Evolutionary conservation across 2,113 vertebrate species (phyloP), one percentile per base, ranked within the genome.

Genomic region (Esox niger): DNA sequence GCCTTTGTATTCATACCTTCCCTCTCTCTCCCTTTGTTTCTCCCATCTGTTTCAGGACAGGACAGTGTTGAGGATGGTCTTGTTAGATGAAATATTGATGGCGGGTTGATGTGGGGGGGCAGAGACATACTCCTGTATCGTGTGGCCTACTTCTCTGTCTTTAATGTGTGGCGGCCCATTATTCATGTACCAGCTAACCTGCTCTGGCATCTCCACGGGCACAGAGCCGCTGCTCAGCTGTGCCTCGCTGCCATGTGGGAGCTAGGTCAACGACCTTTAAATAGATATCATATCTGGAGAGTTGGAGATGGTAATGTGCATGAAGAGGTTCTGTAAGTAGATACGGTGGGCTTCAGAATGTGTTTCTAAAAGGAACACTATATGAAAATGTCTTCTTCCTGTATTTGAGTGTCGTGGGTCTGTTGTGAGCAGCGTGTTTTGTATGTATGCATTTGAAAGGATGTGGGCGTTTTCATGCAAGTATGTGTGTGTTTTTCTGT

Each of bases 1-100:
- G 62, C 58, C 69, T 31, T 23, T 66, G 54, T 74, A 38, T 76
- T 69, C 78, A 31, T 57, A 30, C 43, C 61, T 55, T 66, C 32
- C 64, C 69, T 63, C 58, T 73, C 69, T 62, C 47, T 46, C 76
- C 73, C 81, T n/a, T n/a, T n/a, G n/a, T n/a, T n/a, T n/a, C 76
- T 69, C 62, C 52, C 72, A 5, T 43, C 78, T 71, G n/a, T n/a
- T n/a, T 82, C 79, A 73, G 76, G 74, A 74, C 75, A 71, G 66
- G 78, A 9, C 73, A 80, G 78, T 73, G 73, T 70, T 43, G 79
- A 84, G 27, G 30, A 15, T 32, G 61, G 73, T 81, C 82, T 83
- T 81, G 84, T 87, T 80, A 85, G 85, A 87, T 91, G 82, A 89
- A 91, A 89, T 91, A 91, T 91, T 89, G 88, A 91, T 82, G 73